Evolutionary conservation across 2,888 invertebrate species (phyloP), one percentile per base, ranked within the genome.

Genomic region (Chaitophorus viminalis): DNA sequence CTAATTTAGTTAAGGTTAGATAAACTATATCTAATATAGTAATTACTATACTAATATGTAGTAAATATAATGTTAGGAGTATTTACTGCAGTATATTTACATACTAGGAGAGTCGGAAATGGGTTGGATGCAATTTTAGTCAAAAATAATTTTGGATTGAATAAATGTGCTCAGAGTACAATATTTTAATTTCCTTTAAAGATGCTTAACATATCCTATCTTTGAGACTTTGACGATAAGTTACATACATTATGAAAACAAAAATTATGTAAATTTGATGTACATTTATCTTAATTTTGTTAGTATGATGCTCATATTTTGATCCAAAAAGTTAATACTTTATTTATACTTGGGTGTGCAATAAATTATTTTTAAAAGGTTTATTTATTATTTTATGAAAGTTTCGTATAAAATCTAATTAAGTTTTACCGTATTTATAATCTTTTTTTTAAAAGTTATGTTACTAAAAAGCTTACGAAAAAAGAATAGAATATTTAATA

Each of bases 351-450:
- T 54, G 33, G 74, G 54, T n/a, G 17, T 18, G 36, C 21, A 74
- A 74, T 82, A 82, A 82, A 74, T 82, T 74, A 74, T 72, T 82
- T 82, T 74, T 74, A 82, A 82, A 82, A 74, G 54, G 54, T 82
- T 82, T 82, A 82, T 82, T 46, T 74, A 82, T 74, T 82, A 36
- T 82, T 82, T 82, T 36, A 39, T 8, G n/a, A 74, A 74, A 82
- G n/a, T 74, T 36, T 9, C 18, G 29, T 36, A n/a, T 36, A 82
- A 74, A 77, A 74, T 74, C 54, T 82, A 82, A 82, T 82, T 74
- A 82, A 36, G 54, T 36, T 74, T 74, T 74, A 54, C 54, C 54
- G n/a, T 74, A 52, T 60, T 36, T 70, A 46, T 75, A 8, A 82
- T 68, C 39, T 65, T 36, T 39, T 81, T 65, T 25, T 82, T 25